Evolutionary conservation across 2,113 vertebrate species (phyloP).

Genomic region (Strigops habroptila): DNA sequence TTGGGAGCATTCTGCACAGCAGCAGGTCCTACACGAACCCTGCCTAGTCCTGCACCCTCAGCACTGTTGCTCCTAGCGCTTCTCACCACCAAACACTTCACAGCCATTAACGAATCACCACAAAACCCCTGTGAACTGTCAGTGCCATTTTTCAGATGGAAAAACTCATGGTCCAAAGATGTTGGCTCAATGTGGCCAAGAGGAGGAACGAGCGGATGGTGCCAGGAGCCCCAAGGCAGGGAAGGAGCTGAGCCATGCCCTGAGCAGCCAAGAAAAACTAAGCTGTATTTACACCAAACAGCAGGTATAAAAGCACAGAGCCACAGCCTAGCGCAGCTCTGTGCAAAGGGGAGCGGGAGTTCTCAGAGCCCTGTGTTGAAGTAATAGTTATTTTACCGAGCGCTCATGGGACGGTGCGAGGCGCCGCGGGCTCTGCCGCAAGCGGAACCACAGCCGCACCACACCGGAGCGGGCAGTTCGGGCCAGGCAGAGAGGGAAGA

Average conservation of each 20-base stretch:
- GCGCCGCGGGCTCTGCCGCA: neutral
- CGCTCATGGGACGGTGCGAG: fast-evolving
- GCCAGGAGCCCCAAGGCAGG: neutral
- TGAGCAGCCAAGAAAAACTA: neutral
- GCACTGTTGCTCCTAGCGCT: fast-evolving
- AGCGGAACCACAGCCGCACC: fast-evolving
- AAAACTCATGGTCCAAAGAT: neutral
- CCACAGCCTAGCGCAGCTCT: neutral
- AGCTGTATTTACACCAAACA: neutral
- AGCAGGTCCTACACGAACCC: fast-evolving
- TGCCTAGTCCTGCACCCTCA: neutral
- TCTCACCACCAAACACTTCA: neutral
- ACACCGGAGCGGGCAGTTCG: neutral
- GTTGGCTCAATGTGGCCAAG: neutral
- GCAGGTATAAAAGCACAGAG: slow-evolving; percentile 13
- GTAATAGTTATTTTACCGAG: neutral
- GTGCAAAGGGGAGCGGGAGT: neutral
- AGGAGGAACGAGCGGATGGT: neutral
- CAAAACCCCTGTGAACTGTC: neutral
- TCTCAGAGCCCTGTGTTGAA: neutral
- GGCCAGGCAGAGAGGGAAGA: neutral
- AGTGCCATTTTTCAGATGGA: fast-evolving
- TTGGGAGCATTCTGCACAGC: neutral
- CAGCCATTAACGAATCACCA: neutral
- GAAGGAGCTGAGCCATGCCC: neutral